These are phyloP conservation scores for Carlito syrichta DNA, from an alignment of 2,113 vertebrate species.

Conservation along the genomic window DNA sequence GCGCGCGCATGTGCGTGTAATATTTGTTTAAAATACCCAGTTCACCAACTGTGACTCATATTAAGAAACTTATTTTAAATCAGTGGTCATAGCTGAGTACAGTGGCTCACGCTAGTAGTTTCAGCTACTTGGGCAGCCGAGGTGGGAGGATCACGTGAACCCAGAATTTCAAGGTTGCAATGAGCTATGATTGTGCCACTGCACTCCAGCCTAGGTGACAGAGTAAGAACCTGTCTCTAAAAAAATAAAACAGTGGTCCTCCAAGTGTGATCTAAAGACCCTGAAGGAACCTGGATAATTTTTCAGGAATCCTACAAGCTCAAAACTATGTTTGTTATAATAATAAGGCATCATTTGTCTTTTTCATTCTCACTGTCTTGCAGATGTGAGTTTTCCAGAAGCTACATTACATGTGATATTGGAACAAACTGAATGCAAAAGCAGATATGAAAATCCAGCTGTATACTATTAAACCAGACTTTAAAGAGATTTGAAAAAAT, in stretches of 20 bases:
- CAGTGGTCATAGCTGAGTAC: not conserved
- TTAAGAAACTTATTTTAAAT: not conserved
- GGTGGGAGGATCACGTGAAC: not conserved
- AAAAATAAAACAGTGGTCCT: not conserved
- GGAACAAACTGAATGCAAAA: constrained; percentile 23
- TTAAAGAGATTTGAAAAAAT: not conserved
- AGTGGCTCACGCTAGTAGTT: not conserved
- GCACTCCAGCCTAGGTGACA: not conserved
- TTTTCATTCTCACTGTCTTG: constrained; percentile 33
- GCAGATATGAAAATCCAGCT: not conserved
- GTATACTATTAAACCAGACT: not conserved
- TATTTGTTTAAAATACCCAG: constrained; percentile 1
- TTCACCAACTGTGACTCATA: not conserved
- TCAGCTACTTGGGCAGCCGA: not conserved
- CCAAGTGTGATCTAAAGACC: not conserved
- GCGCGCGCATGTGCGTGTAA: not conserved
- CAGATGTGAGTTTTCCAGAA: constrained; percentile 32
- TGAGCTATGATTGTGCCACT: no score
- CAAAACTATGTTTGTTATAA: constrained; percentile 34
- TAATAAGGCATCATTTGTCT: not conserved
- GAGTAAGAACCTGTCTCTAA: not conserved
- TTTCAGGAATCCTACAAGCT: not conserved
- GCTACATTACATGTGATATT: not conserved
- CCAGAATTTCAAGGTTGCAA: not conserved
- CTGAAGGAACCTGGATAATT: not conserved